A percentile compares a stretch with the other conserved stretches of the same genome.
Evolutionary conservation across 64 coral and sea anemone species (phyloP).

Genomic region (Pocillopora verrucosa): DNA sequence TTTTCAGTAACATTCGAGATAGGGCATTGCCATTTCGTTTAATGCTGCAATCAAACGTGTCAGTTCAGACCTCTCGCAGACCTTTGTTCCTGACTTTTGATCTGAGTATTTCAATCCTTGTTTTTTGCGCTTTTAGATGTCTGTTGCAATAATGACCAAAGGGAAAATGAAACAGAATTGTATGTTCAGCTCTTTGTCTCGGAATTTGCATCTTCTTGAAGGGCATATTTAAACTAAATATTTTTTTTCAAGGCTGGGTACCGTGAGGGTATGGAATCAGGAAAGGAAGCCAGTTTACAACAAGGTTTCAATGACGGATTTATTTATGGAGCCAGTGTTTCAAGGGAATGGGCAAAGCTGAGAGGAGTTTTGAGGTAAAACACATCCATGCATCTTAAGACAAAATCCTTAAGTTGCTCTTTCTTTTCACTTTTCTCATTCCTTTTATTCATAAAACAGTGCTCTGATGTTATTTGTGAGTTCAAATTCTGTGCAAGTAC

Average conservation of each 20-base stretch:
- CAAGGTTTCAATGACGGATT: slow-evolving; percentile 92
- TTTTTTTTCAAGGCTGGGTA: slow-evolving; percentile 66
- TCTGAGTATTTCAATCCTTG: too few relatives aligned
- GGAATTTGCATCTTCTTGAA: background rate
- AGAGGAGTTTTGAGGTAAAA: slow-evolving; percentile 78
- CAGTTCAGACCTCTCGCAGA: too few relatives aligned
- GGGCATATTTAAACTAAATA: background rate
- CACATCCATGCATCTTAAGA: background rate
- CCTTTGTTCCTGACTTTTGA: too few relatives aligned
- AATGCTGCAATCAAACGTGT: too few relatives aligned
- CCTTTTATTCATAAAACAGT: background rate
- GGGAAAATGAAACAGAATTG: too few relatives aligned
- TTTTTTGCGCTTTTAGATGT: too few relatives aligned
- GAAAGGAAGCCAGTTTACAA: slow-evolving; percentile 77
- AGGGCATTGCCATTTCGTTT: too few relatives aligned
- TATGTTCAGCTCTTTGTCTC: background rate
- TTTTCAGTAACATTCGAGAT: too few relatives aligned
- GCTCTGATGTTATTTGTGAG: slow-evolving; percentile 17
- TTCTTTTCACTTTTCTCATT: background rate
- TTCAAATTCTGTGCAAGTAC: background rate
- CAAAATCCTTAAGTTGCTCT: background rate
- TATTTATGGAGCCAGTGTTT: slow-evolving; percentile 20
- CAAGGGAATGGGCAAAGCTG: slow-evolving; percentile 45
- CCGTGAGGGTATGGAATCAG: slow-evolving; percentile 66
- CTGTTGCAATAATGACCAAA: too few relatives aligned